Evolutionary conservation across 2,113 vertebrate species (phyloP), one percentile per base, ranked within the genome.

Genomic region (Festucalex cinctus): DNA sequence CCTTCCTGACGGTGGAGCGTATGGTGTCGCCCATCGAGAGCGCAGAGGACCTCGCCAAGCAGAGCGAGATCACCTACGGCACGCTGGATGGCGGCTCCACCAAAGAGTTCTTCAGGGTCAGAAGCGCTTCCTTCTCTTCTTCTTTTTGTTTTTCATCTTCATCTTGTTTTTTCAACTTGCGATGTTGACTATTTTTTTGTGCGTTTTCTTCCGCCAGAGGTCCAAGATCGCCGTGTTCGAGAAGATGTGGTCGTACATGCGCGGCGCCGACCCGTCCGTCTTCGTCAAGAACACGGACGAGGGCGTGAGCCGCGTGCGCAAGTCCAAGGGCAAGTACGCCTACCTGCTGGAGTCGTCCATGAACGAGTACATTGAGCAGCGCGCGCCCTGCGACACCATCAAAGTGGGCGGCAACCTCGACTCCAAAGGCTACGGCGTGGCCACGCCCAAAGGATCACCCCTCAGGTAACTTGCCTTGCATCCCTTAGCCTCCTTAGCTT

Each of bases 221-320:
- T 99, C 97, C 68, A 99, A 98, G 92, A 98, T 99, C 6, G 97
- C 94, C 0, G 96, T 99, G 60, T 99, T 99, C 71, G 97, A 99
- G 91, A 99, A 99, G 92, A 99, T 99, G 96, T 99, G 97, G 97
- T 98, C 97, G 0, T 99, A 98, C 88, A 99, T 99, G 97, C 94
- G 95, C 74, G 95, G 95, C 17, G 93, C 97, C 0, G 97, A 99
- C 51, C 96, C 96, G 3, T 92, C 96, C 0, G 96, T 98, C 85
- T 98, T 98, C 63, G 95, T 98, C 76, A 95, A 95, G 86, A 98
- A 91, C 39, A 99, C 96, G 0, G 93, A 94, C 65, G 97, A 99
- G 69, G 97, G 97, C 1, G 94, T 99, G 86, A 89, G 90, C 9
- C 92, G 97, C 48, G 96, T 99, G 73, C 89, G 97, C 59, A 96